A percentile compares a stretch with the other conserved stretches of the same genome.
Evolutionary conservation across 2,888 invertebrate species (phyloP).

Genomic region (Eucera pruinosa): DNA sequence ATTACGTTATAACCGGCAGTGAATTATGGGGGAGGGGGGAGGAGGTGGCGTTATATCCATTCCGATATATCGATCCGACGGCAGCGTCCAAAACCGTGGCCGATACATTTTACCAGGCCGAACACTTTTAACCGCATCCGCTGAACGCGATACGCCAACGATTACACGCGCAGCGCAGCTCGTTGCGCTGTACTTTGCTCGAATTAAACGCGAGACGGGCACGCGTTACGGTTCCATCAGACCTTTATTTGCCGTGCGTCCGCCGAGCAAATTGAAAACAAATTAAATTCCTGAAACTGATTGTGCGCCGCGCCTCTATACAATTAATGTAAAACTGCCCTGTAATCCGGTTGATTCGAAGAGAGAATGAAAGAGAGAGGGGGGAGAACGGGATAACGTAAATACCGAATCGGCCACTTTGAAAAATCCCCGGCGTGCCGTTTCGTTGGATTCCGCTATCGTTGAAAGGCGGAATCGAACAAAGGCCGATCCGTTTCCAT

Average conservation of each 20-base stretch:
- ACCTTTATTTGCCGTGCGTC: slow-evolving; percentile 58
- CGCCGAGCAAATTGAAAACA: slow-evolving; percentile 67
- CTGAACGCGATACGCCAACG: slow-evolving; percentile 4
- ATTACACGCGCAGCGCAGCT: slow-evolving; percentile 17
- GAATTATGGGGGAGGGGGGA: too few relatives aligned
- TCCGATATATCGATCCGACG: slow-evolving; percentile 63
- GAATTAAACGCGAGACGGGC: slow-evolving; percentile 52
- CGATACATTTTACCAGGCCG: slow-evolving; percentile 44
- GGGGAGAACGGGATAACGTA: slow-evolving; percentile 11
- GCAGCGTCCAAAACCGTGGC: slow-evolving; percentile 36
- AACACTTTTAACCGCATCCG: slow-evolving; percentile 45
- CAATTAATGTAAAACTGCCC: slow-evolving; percentile 68
- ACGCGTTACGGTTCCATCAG: slow-evolving; percentile 35
- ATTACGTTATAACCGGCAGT: slow-evolving; percentile 68
- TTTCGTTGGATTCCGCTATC: not conserved
- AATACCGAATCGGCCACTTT: slow-evolving; percentile 34
- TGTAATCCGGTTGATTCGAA: slow-evolving; percentile 45
- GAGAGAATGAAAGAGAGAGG: not conserved
- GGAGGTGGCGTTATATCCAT: slow-evolving; percentile 49
- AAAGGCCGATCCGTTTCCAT: slow-evolving; percentile 35
- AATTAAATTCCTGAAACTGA: slow-evolving; percentile 68
- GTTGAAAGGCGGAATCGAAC: slow-evolving; percentile 1
- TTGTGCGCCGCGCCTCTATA: slow-evolving; percentile 40
- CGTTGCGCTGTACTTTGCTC: slow-evolving; percentile 48
- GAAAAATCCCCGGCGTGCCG: slow-evolving; percentile 15